A percentile compares a stretch with the other conserved stretches of the same genome.
Conservation (phyloP, 2,113 vertebrate species). For the Lipotes vexillifer region DNA sequence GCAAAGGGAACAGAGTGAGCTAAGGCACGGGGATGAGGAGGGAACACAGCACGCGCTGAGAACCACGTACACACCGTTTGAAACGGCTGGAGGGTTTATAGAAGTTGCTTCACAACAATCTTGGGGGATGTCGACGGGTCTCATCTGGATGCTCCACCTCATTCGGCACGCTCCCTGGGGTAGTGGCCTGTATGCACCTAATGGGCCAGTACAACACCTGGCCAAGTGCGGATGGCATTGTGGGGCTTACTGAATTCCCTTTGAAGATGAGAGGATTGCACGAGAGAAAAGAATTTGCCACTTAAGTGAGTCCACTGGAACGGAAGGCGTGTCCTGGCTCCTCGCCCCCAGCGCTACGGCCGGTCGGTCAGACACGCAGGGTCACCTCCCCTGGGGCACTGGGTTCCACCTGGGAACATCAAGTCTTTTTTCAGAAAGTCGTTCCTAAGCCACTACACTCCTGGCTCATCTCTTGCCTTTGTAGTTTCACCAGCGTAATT, state of each 20-base stretch:
- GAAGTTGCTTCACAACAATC: not conserved
- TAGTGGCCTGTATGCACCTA: constrained; percentile 35
- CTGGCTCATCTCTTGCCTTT: constrained; percentile 20
- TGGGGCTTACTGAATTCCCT: constrained; percentile 55
- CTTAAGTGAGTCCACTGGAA: constrained; percentile 61
- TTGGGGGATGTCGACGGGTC: not conserved
- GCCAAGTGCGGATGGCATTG: constrained; percentile 5
- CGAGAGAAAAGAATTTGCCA: constrained; percentile 62
- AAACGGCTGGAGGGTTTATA: constrained; percentile 34
- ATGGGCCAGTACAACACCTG: constrained; percentile 54
- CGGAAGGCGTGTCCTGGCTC: constrained; percentile 31
- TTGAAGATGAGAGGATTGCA: constrained; percentile 68
- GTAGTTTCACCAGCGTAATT: constrained; percentile 54
- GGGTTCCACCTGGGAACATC: constrained; percentile 17
- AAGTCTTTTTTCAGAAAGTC: constrained; percentile 31
- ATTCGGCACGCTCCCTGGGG: not conserved
- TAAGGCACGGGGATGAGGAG: not conserved
- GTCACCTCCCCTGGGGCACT: constrained; percentile 28
- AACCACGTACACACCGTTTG: not conserved
- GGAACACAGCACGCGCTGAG: not conserved
- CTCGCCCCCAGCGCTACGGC: not conserved
- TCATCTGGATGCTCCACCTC: constrained; percentile 33
- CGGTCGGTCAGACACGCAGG: constrained; percentile 13
- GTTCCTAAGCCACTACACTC: constrained; percentile 30
- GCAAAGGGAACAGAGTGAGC: not conserved